Conservation (phyloP, 2,113 vertebrate genomes). For the Sinosuthora webbiana region DNA sequence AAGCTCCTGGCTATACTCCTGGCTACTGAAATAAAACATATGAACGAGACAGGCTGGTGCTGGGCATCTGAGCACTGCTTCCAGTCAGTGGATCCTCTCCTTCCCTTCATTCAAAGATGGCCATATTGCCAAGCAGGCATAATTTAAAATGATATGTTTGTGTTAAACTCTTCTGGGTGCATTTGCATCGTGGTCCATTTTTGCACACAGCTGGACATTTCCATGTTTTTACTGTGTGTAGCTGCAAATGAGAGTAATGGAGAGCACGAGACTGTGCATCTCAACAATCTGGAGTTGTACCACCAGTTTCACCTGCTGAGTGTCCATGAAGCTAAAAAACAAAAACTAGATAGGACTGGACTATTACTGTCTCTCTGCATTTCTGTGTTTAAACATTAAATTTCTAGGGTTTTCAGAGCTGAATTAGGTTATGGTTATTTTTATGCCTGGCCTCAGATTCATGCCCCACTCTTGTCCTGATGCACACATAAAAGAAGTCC, state of each 20-base stretch:
- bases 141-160: background rate
- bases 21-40: background rate
- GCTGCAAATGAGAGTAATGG: background rate
- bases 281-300: background rate
- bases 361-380: background rate
- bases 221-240: background rate
- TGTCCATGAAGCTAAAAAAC: background rate
- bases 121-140: background rate
- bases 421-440: background rate
- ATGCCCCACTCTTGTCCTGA: background rate
- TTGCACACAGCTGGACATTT: background rate
- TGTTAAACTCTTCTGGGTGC: background rate
- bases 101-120: background rate
- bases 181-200: background rate
- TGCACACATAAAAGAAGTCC: background rate
- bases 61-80: background rate
- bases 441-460: background rate
- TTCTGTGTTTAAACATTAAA: background rate
- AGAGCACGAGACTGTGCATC: background rate
- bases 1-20: background rate
- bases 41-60: background rate
- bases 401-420: background rate
- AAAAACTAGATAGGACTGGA: background rate
- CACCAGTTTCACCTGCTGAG: background rate
- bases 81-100: background rate